Evolutionary conservation across 2,888 invertebrate genomes (phyloP).

Genomic region (Drosophila flavopinicola): DNA sequence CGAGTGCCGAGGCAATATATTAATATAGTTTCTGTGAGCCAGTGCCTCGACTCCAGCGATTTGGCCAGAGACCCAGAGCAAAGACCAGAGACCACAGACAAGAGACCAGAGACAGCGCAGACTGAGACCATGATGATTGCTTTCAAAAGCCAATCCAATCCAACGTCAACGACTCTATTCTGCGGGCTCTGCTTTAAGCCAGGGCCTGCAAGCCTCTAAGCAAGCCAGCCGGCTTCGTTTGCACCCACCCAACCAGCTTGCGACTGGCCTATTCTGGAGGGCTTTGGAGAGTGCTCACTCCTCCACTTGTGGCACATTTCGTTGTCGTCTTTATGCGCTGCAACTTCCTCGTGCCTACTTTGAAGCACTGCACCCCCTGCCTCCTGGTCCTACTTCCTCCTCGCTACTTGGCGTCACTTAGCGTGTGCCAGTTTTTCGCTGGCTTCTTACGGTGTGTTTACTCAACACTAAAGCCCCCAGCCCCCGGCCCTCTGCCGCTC

Average conservation of each 20-base stretch:
- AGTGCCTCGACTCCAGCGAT: constrained; percentile 5
- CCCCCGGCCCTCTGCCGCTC: constrained; percentile 34
- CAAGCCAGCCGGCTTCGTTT: constrained; percentile 31
- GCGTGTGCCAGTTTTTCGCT: constrained; percentile 77
- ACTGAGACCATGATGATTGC: constrained; percentile 57
- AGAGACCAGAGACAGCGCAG: constrained; percentile 10
- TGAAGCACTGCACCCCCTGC: constrained; percentile 26
- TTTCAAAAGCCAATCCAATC: constrained; percentile 74
- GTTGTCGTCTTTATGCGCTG: constrained; percentile 54
- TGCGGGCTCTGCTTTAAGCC: constrained; percentile 64
- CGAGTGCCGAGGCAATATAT: constrained; percentile 29
- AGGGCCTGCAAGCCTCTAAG: constrained; percentile 11
- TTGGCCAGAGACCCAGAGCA: constrained; percentile 10
- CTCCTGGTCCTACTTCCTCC: neutral
- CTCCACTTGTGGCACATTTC: constrained; percentile 67
- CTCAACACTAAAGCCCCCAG: constrained; percentile 45
- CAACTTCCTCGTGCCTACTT: constrained; percentile 69
- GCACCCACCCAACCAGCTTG: constrained; percentile 34
- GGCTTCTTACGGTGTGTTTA: constrained; percentile 71
- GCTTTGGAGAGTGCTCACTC: constrained; percentile 15
- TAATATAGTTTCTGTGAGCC: constrained; percentile 29
- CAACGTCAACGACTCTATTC: constrained; percentile 78
- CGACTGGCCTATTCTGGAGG: constrained; percentile 45
- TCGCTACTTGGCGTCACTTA: constrained; percentile 53
- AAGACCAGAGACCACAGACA: constrained; percentile 16